Base-by-base conservation (phyloP, 1,140 invertebrate genomes). In the Anastatus disparis region DNA sequence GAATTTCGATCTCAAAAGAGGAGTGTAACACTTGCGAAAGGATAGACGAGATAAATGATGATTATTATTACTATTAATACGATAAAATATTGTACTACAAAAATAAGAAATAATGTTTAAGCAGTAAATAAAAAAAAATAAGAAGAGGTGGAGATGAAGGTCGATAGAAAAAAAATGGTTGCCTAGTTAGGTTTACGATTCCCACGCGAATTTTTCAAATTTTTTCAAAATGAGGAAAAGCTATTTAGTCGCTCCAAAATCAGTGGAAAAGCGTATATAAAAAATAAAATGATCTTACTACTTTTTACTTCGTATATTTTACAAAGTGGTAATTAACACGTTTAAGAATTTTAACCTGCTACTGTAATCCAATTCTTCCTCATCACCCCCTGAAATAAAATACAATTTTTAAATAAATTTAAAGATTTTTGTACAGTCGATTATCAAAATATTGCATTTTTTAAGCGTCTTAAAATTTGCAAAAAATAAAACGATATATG, bases 1-100 rank as follows among this genome's bases (percentile, higher is more conserved):
- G 50, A 62, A 55, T 74, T 74, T 79, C 62, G 77, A 75, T 80
- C 76, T 76, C 77, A 76, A 76, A 72, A 74, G 67, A 9, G 56
- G 42, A 69, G 1, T 38, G 58, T 46, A 53, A 53, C 13, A 24
- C 24, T 35, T 58, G 29, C 26, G 17, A 48, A 56, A 42, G 42
- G 53, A 56, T 29, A 31, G 12, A 44, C 27, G 22, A 40, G 29
- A 67, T 44, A 67, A 35, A 64, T 12, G 35, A 56, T 52, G 40
- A 59, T 70, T 22, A 65, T 42, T 2, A 65, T 55, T 22, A 35
- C 10, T 55, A 53, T 42, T 26, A 27, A 55, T 62, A 68, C 15
- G 31, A 70, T 61, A 52, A 40, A 70, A 63, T 69, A 59, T 2
- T 69, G 31, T 70, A 55, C 24, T 26, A 55, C 27, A 59, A 6